phyloP scores from a whole-genome alignment of 2,797 vertebrate genomes.

The Labroides dimidiatus region DNA sequence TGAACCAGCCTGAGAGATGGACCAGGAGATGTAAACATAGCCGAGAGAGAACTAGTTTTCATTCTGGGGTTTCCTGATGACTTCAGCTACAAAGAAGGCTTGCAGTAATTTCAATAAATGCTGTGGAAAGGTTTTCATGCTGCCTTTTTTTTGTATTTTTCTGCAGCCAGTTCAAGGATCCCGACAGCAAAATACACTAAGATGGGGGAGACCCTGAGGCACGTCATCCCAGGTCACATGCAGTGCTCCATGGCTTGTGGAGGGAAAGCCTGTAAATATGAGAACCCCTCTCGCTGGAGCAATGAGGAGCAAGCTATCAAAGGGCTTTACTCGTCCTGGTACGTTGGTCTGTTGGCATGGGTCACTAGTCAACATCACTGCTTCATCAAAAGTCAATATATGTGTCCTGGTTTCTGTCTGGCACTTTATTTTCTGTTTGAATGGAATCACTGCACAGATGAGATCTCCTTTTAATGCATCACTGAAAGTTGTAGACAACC shows the following conservation, averaged over 20 bases:
- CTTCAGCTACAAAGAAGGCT: background rate
- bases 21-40: slow-evolving; percentile 84
- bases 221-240: slow-evolving; percentile 95
- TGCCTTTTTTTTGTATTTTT: background rate
- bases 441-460: slow-evolving; percentile 3
- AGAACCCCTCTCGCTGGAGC: slow-evolving; percentile 96
- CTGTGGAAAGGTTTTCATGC: background rate
- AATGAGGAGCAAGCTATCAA: slow-evolving; percentile 92
- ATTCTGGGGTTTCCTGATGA: background rate
- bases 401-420: slow-evolving; percentile 25
- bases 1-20: slow-evolving; percentile 72
- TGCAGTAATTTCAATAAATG: background rate
- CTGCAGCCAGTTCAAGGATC: slow-evolving; percentile 83
- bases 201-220: slow-evolving; percentile 94
- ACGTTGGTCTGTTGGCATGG: slow-evolving; percentile 23
- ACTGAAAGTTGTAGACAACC: background rate
- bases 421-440: background rate
- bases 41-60: background rate
- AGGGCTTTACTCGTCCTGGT: slow-evolving; percentile 98
- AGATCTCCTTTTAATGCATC: too few relatives aligned
- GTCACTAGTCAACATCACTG: slow-evolving; percentile 11
- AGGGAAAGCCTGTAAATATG: slow-evolving; percentile 96
- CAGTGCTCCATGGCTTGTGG: slow-evolving; percentile 98
- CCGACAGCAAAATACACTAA: slow-evolving; percentile 98
- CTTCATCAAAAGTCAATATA: slow-evolving; percentile 33